Conservation (phyloP, 2,113 vertebrate genomes). For the Uropsilus gracilis region DNA sequence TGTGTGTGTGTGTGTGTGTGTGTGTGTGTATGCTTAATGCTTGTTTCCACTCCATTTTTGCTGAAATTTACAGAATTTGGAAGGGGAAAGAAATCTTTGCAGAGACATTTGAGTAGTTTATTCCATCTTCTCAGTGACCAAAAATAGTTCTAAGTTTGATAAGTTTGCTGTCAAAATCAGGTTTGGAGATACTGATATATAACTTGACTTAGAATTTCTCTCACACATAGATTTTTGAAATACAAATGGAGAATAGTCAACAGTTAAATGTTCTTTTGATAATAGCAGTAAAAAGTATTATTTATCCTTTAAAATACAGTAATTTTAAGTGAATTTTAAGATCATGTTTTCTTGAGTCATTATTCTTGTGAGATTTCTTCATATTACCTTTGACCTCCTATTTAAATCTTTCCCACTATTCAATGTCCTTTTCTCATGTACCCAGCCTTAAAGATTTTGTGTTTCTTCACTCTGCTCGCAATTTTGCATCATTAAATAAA, state of each 20-base stretch:
- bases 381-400: accelerated
- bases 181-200: not conserved
- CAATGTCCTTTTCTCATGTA: not conserved
- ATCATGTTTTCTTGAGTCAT: not conserved
- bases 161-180: not conserved
- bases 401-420: not conserved
- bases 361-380: not conserved
- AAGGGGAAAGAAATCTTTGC: not conserved
- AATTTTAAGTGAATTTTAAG: not conserved
- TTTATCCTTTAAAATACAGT: not conserved
- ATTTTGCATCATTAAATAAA: not conserved
- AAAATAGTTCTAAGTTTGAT: not conserved
- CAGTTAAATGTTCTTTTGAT: not conserved
- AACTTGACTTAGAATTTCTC: not conserved
- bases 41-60: not conserved
- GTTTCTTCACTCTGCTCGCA: not conserved
- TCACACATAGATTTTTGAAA: not conserved
- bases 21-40: not conserved
- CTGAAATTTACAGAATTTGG: not conserved
- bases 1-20: not conserved
- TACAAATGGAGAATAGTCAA: not conserved
- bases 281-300: not conserved
- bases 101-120: not conserved
- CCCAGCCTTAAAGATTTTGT: not conserved
- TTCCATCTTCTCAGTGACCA: not conserved